Base-by-base conservation (phyloP, 2,797 vertebrate genomes). In the Peromyscus nudipes region DNA sequence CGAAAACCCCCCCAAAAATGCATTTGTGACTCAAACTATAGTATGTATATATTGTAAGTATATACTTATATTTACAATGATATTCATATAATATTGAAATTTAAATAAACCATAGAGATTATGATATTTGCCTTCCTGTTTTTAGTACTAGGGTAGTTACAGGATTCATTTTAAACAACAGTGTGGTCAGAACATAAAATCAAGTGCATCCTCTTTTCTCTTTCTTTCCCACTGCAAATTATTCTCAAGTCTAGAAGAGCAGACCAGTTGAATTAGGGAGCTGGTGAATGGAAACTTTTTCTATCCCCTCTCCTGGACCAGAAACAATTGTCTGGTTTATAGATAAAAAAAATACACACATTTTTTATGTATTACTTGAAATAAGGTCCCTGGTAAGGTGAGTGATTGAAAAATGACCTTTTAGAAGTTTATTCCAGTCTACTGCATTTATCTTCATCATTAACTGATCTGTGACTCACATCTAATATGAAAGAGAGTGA, bases 341-440 rank as follows among this genome's bases (percentile, higher is more conserved):
- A 6, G 55, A 23, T 62, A 81, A 96, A 93, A 85, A 94, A 94
- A 88, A 6, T 19, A 65, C 71, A 73, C 57, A 64, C 13, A 91
- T 14, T 60, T 85, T 69, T 95, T 3, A 73, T 73, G 6, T 60
- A 69, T 52, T 88, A 25, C 23, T 57, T 95, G 52, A 91, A 85
- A 87, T 37, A 73, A 11, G 52, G 37, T 77, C 34, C 76, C 14
- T 88, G 76, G 46, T 92, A 94, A 83, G 43, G 67, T 82, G 67
- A 31, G 75, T 88, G 85, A 96, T 0, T 85, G 57, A 89, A 97
- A 94, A 97, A 90, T 83, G 43, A 94, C 55, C 29, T 96, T 95
- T 92, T 69, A 86, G 94, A 79, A 96, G n/a, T 85, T 75, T 69
- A 85, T 83, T 64, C 43, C 43, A 90, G 57, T 13, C 31, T 37